Conservation (phyloP, 2,113 vertebrate species). For the Catharus bicknelli region DNA sequence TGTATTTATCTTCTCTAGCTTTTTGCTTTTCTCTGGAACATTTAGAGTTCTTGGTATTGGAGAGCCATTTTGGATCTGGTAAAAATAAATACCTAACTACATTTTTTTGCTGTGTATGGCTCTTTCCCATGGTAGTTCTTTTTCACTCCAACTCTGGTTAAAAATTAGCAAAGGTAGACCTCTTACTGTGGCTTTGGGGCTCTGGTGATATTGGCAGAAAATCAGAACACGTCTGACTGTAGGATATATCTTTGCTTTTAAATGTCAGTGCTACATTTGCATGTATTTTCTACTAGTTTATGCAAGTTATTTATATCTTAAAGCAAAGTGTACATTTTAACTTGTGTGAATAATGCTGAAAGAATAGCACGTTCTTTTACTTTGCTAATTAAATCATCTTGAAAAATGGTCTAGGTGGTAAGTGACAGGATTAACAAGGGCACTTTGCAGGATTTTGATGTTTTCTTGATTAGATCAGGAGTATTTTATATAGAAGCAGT, state of each 20-base stretch:
- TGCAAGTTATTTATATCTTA: slow-evolving; percentile 65
- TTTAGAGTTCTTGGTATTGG: neutral
- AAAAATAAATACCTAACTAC: neutral
- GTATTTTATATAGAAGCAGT: slow-evolving; percentile 61
- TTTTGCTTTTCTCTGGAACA: neutral
- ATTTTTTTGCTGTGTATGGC: neutral
- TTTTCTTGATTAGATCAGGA: slow-evolving; percentile 73
- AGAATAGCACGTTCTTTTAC: slow-evolving; percentile 59
- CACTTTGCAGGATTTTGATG: slow-evolving; percentile 64
- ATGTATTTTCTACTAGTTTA: slow-evolving; percentile 14
- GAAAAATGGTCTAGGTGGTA: slow-evolving; percentile 66
- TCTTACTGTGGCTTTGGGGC: neutral
- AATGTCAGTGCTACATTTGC: neutral
- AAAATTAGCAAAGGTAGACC: neutral
- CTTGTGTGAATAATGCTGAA: slow-evolving; percentile 50
- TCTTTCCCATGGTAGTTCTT: neutral
- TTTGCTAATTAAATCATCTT: slow-evolving; percentile 77
- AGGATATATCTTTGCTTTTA: neutral
- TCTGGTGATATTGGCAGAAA: neutral
- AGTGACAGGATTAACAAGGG: slow-evolving; percentile 71
- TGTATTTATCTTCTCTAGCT: neutral
- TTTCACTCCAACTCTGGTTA: neutral
- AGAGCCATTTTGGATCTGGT: neutral
- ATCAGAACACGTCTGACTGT: neutral
- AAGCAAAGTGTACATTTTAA: slow-evolving; percentile 51